A percentile compares a stretch with the other conserved stretches of the same genome.
phyloP scores from a whole-genome alignment of 2,113 vertebrate genomes.

The Buteo buteo region DNA sequence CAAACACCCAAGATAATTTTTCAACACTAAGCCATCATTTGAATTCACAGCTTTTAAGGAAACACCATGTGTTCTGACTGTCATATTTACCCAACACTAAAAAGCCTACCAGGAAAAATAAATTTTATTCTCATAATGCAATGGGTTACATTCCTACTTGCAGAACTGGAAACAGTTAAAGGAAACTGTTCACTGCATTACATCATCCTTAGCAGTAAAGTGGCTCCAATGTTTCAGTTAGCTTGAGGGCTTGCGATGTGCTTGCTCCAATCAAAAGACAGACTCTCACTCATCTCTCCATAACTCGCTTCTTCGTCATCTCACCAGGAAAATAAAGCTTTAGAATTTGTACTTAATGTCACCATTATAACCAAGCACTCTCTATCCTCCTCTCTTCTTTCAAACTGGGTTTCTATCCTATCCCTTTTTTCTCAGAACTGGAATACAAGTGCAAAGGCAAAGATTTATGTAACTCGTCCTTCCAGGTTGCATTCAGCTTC shows the following conservation, averaged over 20 bases:
- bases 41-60: constrained; percentile 48
- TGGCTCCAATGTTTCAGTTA: not conserved
- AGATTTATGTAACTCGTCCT: not conserved
- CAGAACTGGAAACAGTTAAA: constrained; percentile 15
- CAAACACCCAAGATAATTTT: constrained; percentile 8
- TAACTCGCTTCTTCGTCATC: not conserved
- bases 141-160: not conserved
- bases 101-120: constrained; percentile 13
- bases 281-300: not conserved
- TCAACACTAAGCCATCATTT: not conserved
- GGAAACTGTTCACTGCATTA: not conserved
- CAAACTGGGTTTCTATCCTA: not conserved
- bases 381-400: not conserved
- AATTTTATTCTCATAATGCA: not conserved
- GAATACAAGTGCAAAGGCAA: not conserved
- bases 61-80: constrained; percentile 35
- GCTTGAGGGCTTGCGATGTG: not conserved
- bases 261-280: not conserved
- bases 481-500: not conserved
- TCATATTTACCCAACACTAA: constrained; percentile 18
- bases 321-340: not conserved
- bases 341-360: not conserved
- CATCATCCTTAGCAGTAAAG: not conserved
- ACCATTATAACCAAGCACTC: accelerated
- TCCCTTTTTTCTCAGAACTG: not conserved